Conservation (phyloP, 2,888 invertebrate species). For the Adineta ricciae region DNA sequence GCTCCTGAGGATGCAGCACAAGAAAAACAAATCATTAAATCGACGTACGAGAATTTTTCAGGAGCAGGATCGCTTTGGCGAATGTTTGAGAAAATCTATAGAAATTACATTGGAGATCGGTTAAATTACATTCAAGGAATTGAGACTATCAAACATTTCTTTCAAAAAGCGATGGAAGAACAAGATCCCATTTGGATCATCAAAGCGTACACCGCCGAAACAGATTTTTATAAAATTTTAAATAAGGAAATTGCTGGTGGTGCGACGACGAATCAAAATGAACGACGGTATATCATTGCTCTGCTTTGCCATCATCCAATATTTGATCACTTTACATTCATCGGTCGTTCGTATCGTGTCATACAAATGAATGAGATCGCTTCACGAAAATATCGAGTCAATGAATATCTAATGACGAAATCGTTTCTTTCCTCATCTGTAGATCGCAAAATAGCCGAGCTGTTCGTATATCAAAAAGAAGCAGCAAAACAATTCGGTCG, state of each 20-base stretch:
- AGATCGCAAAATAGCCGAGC: background rate
- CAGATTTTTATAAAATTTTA: background rate
- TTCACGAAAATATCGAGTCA: background rate
- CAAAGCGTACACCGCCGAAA: background rate
- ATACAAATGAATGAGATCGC: background rate
- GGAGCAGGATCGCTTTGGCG: too few species aligned
- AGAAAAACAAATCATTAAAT: too few species aligned
- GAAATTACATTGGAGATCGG: background rate
- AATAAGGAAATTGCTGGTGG: background rate
- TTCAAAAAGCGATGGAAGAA: background rate
- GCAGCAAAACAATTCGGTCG: too few species aligned
- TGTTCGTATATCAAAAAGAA: background rate
- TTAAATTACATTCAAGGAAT: background rate
- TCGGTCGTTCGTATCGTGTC: background rate
- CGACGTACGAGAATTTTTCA: too few species aligned
- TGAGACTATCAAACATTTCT: background rate
- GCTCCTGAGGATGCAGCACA: background rate
- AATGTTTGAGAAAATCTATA: too few species aligned
- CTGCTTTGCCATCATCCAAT: too few species aligned
- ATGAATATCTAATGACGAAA: background rate
- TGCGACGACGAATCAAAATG: too few species aligned
- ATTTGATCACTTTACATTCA: background rate
- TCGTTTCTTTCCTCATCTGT: background rate
- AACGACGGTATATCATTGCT: too few species aligned
- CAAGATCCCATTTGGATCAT: background rate